Percentiles rank a stretch among this genome's conserved stretches.
These are phyloP conservation scores for Malthinus seriepunctatus DNA, from an alignment of 2,888 invertebrate species.

Conservation along the genomic window DNA sequence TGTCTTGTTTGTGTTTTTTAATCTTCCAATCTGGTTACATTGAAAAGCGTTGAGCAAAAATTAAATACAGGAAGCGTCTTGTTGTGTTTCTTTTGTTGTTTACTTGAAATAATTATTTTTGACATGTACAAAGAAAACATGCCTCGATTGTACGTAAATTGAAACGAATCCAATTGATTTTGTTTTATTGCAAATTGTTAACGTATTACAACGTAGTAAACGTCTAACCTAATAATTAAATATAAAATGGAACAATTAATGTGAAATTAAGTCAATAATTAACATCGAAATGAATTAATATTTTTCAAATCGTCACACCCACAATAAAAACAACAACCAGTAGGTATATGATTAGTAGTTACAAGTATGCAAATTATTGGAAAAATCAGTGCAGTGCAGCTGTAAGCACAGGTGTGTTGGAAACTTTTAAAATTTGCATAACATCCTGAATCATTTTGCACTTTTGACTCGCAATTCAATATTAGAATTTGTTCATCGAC, in stretches of 20 bases:
- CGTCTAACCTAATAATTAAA: not conserved
- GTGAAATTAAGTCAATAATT: slow-evolving; percentile 2
- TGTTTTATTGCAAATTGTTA: too few species aligned
- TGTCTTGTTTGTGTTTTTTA: too few species aligned
- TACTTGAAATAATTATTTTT: too few species aligned
- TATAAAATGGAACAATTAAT: slow-evolving; percentile 3
- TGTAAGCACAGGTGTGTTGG: slow-evolving; percentile 22
- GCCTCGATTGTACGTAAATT: too few species aligned
- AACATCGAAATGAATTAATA: not conserved
- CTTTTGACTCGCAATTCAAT: slow-evolving; percentile 13
- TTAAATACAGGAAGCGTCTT: not conserved
- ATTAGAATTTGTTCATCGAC: not conserved
- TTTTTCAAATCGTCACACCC: slow-evolving; percentile 5
- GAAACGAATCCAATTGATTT: too few species aligned
- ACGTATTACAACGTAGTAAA: too few species aligned
- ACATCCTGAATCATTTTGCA: slow-evolving; percentile 24
- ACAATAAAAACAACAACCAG: slow-evolving; percentile 22
- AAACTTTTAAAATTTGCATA: slow-evolving; percentile 20
- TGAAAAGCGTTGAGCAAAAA: not conserved
- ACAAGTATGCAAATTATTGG: slow-evolving; percentile 6
- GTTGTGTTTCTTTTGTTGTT: too few species aligned
- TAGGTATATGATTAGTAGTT: not conserved
- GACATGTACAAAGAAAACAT: too few species aligned
- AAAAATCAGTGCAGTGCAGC: slow-evolving; percentile 20
- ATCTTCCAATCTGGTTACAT: not conserved